phyloP scores from a whole-genome alignment of 2,888 invertebrate genomes.

The Perizoma affinitatum region DNA sequence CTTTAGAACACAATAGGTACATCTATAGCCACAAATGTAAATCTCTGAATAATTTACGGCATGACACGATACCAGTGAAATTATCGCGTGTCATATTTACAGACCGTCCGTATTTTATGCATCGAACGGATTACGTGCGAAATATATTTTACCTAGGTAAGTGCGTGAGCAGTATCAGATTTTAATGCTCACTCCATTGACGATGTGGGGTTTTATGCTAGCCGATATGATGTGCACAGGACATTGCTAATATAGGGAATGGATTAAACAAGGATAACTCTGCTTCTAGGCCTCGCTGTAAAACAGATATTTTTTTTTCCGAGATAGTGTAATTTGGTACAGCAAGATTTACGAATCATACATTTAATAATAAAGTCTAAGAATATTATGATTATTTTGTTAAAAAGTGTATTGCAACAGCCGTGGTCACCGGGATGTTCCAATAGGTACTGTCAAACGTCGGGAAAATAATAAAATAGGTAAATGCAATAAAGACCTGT shows the following conservation, averaged over 20 bases:
- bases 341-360: too few relatives aligned
- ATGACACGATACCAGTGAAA: conserved; percentile 63
- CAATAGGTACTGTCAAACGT: too few relatives aligned
- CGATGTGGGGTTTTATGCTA: conserved; percentile 18
- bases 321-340: too few relatives aligned
- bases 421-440: too few relatives aligned
- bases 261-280: too few relatives aligned
- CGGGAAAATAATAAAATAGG: too few relatives aligned
- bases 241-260: neutral
- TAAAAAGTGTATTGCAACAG: too few relatives aligned
- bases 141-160: conserved; percentile 26
- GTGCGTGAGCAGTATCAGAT: conserved; percentile 62
- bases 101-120: conserved; percentile 74
- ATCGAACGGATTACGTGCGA: conserved; percentile 71
- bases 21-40: conserved; percentile 65
- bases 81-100: conserved; percentile 78
- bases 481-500: too few relatives aligned
- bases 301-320: too few relatives aligned
- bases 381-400: too few relatives aligned
- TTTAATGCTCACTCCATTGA: conserved; percentile 70
- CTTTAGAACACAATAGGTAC: conserved; percentile 3
- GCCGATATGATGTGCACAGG: neutral
- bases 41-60: conserved; percentile 74
- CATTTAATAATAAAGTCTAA: too few relatives aligned
- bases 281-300: too few relatives aligned